These are phyloP conservation scores for Erithacus rubecula DNA, from an alignment of 2,797 vertebrate species.

Conservation along the genomic window DNA sequence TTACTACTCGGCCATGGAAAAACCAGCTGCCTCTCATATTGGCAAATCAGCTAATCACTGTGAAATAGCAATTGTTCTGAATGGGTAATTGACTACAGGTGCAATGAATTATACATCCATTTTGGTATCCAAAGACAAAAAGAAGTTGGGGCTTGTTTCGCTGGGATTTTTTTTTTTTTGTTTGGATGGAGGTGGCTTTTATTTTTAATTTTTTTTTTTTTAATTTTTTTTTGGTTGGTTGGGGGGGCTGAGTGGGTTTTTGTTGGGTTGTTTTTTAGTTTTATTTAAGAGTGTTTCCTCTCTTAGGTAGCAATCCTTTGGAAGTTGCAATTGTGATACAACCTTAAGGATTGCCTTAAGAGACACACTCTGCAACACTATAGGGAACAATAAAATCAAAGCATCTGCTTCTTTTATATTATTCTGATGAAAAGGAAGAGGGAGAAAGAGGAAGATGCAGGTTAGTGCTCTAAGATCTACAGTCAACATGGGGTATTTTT, in stretches of 20 bases:
- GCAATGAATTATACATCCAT: slow-evolving; percentile 69
- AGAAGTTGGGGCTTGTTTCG: not conserved
- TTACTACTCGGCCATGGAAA: slow-evolving; percentile 54
- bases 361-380: not conserved
- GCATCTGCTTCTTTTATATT: not conserved
- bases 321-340: not conserved
- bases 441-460: not conserved
- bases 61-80: slow-evolving; percentile 69
- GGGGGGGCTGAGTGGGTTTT: fast-evolving
- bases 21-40: slow-evolving; percentile 70
- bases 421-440: not conserved
- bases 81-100: slow-evolving; percentile 77
- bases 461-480: fast-evolving
- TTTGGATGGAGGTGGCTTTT: not conserved
- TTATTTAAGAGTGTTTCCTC: not conserved
- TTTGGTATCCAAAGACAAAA: slow-evolving; percentile 44
- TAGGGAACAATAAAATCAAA: not conserved
- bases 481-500: not conserved
- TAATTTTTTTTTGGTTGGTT: not conserved
- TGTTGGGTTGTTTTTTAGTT: not conserved
- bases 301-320: not conserved
- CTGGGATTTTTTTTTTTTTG: not conserved
- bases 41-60: slow-evolving; percentile 68
- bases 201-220: no score
- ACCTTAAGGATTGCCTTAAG: not conserved